Percentiles rank a stretch among this genome's conserved stretches.
These are phyloP conservation scores for Gorsachius magnificus DNA, from an alignment of 2,797 vertebrate genomes.

Conservation along the genomic window DNA sequence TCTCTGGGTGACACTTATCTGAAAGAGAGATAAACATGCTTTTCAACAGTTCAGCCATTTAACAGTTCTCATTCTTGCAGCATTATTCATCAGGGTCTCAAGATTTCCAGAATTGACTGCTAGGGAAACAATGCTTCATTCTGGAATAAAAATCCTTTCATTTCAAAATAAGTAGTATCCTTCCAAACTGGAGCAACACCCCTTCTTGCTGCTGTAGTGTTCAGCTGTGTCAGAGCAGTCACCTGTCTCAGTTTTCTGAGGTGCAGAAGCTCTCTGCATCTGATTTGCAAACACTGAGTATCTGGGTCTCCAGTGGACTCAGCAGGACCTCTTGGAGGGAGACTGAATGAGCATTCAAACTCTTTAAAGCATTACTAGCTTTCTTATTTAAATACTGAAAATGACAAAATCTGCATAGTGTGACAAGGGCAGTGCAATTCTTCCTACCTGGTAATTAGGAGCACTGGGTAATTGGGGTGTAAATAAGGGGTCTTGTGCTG, in stretches of 20 bases:
- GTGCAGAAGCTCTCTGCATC: not conserved
- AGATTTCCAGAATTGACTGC: not conserved
- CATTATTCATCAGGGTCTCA: not conserved
- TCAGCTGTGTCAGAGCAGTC: not conserved
- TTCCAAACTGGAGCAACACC: not conserved
- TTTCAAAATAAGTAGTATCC: not conserved
- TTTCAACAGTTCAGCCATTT: not conserved
- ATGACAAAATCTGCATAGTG: not conserved
- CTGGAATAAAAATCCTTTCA: not conserved
- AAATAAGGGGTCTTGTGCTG: conserved; percentile 28
- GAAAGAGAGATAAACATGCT: not conserved
- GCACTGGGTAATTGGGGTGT: conserved; percentile 43
- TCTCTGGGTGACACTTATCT: rapidly evolving
- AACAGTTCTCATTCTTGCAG: not conserved
- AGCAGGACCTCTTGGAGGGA: not conserved
- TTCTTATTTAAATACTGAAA: not conserved
- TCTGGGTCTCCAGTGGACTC: not conserved
- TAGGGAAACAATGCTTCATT: not conserved
- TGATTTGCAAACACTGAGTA: not conserved
- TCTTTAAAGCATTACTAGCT: not conserved
- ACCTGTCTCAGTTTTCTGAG: not conserved
- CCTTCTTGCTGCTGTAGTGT: not conserved
- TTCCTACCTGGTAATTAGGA: conserved; percentile 34
- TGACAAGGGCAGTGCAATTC: not conserved
- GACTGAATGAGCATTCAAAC: not conserved